A percentile compares a stretch with the other conserved stretches of the same genome.
phyloP scores from a whole-genome alignment of 2,888 invertebrate genomes.

The Odontothrips loti region DNA sequence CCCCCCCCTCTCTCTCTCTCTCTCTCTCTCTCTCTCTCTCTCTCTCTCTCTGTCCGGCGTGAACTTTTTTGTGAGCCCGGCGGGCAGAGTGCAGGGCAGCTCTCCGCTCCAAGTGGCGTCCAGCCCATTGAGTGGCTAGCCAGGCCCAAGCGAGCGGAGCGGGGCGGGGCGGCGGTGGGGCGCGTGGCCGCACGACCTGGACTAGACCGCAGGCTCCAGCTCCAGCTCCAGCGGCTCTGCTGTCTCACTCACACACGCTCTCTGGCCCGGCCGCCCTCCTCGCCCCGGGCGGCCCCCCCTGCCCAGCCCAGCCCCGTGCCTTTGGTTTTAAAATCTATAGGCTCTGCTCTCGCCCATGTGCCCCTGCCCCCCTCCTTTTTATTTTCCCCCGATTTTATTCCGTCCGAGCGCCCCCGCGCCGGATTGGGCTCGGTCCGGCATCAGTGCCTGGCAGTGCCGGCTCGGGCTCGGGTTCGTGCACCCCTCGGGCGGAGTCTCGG shows the following conservation, averaged over 20 bases:
- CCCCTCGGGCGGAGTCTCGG: neutral
- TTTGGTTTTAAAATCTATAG: neutral
- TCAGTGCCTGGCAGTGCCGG: too few species aligned
- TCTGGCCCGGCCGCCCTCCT: neutral
- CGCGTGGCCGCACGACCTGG: too few species aligned
- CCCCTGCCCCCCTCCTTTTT: neutral
- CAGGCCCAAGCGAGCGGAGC: too few species aligned
- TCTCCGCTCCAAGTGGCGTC: too few species aligned
- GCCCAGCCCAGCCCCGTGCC: neutral
- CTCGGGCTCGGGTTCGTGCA: neutral
- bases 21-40: too few species aligned
- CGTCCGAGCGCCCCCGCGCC: neutral
- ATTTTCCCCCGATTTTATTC: neutral
- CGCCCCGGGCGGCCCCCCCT: neutral
- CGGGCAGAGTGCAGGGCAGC: too few species aligned
- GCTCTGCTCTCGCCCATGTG: neutral
- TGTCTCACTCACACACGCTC: neutral
- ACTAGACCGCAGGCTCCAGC: too few species aligned
- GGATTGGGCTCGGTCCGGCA: neutral
- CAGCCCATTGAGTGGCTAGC: too few species aligned
- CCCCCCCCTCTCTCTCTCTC: too few species aligned
- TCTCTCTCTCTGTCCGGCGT: too few species aligned
- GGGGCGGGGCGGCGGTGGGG: too few species aligned
- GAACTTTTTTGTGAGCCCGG: too few species aligned
- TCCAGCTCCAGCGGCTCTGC: neutral